These are phyloP conservation scores for Ammodytes marinus DNA, from an alignment of 2,113 vertebrate species.

Conservation along the genomic window DNA sequence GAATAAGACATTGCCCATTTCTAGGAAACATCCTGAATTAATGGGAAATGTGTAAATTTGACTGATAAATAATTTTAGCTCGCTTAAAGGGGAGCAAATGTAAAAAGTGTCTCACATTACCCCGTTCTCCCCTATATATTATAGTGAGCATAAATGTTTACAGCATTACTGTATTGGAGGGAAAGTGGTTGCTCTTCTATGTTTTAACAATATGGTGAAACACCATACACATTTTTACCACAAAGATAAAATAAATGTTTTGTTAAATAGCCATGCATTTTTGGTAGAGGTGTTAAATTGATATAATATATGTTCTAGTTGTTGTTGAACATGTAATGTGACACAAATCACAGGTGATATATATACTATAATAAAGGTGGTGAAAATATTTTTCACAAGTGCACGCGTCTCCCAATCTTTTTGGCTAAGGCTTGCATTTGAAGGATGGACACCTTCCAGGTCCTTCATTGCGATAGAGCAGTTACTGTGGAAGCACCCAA, in stretches of 20 bases:
- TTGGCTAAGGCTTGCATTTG: constrained; percentile 12
- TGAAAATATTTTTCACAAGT: constrained; percentile 8
- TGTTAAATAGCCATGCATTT: background rate
- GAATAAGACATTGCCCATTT: too few relatives aligned
- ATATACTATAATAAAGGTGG: background rate
- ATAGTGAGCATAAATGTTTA: background rate
- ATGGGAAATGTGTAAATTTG: too few relatives aligned
- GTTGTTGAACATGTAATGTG: background rate
- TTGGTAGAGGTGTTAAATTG: background rate
- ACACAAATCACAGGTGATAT: background rate
- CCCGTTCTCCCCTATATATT: too few relatives aligned
- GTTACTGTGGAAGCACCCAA: constrained; percentile 24
- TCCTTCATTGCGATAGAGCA: constrained; percentile 7
- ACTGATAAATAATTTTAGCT: too few relatives aligned
- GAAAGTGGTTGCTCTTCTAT: background rate
- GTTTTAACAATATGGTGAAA: background rate
- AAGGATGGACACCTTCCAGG: background rate
- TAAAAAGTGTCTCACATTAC: too few relatives aligned
- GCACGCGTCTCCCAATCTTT: background rate
- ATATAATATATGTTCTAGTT: background rate
- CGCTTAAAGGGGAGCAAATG: too few relatives aligned
- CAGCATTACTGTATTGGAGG: background rate
- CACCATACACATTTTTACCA: background rate
- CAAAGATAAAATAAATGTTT: background rate
- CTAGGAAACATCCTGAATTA: too few relatives aligned